Evolutionary conservation across 2,113 vertebrate species (phyloP).

Genomic region (Podiceps cristatus): DNA sequence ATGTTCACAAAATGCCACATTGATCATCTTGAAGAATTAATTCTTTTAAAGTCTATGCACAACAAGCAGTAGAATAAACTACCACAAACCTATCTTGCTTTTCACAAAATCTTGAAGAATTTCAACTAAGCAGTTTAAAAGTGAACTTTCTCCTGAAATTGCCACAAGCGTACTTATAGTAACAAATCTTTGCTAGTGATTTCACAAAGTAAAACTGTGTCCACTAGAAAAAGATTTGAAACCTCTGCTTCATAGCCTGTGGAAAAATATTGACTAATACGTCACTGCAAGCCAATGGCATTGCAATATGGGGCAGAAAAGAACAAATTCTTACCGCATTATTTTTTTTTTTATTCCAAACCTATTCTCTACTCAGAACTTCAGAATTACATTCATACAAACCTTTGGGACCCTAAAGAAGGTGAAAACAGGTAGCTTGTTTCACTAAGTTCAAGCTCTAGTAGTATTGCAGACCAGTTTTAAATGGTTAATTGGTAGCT

Average conservation of each 20-base stretch:
- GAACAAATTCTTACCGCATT: neutral
- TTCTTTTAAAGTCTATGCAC: neutral
- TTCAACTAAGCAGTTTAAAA: neutral
- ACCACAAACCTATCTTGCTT: neutral
- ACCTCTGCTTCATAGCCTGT: neutral
- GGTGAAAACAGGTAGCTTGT: neutral
- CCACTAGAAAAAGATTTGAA: neutral
- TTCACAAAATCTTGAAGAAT: neutral
- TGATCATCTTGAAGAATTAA: neutral
- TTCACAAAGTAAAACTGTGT: neutral
- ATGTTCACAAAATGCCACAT: conserved; percentile 23
- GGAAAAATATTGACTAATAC: neutral
- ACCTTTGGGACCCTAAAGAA: neutral
- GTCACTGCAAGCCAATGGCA: neutral
- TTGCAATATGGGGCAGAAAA: neutral
- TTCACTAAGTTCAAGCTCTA: neutral
- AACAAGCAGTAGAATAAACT: neutral
- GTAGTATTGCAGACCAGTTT: neutral
- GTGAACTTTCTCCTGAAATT: neutral
- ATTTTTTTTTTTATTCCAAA: neutral
- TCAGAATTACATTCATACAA: neutral
- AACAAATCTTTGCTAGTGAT: neutral
- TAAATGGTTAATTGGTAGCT: neutral
- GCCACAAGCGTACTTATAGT: neutral
- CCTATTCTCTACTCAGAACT: neutral